Conservation (phyloP, 2,888 invertebrate species). For the Cremastinae sp. region DNA sequence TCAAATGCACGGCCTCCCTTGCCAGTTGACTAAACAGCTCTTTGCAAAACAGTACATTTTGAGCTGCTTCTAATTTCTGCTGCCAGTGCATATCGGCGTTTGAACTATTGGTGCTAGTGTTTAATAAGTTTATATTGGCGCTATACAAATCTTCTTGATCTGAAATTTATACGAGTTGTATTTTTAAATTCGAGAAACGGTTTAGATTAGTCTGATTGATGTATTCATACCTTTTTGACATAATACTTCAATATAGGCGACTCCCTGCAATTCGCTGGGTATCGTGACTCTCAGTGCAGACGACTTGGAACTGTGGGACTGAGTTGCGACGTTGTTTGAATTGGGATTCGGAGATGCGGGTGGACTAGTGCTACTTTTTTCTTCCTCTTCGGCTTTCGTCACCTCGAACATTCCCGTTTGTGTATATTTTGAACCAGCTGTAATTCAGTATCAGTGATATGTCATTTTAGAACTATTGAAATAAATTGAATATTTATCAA, state of each 20-base stretch:
- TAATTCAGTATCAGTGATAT: constrained; percentile 15
- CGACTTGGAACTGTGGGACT: constrained; percentile 81
- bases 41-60: constrained; percentile 98
- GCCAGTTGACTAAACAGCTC: constrained; percentile 97
- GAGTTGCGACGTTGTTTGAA: constrained; percentile 79
- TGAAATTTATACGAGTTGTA: constrained; percentile 74
- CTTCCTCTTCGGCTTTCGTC: constrained; percentile 93
- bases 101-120: constrained; percentile 87
- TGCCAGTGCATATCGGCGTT: constrained; percentile 95
- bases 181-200: background rate
- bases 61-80: constrained; percentile 97
- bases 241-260: constrained; percentile 96
- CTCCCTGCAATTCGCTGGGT: constrained; percentile 96
- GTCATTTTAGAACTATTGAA: background rate
- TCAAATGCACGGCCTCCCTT: constrained; percentile 95
- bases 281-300: constrained; percentile 95
- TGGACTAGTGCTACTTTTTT: constrained; percentile 81
- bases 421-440: constrained; percentile 94
- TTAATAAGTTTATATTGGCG: constrained; percentile 89
- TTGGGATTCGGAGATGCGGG: constrained; percentile 82
- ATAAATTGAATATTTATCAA: background rate
- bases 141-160: constrained; percentile 95
- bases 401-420: constrained; percentile 98
- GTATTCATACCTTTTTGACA: constrained; percentile 90
- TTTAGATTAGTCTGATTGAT: background rate